A percentile compares a stretch with the other conserved stretches of the same genome.
Evolutionary conservation across 1,140 invertebrate species (phyloP).

Genomic region (Macrotrachela quadricornifera): DNA sequence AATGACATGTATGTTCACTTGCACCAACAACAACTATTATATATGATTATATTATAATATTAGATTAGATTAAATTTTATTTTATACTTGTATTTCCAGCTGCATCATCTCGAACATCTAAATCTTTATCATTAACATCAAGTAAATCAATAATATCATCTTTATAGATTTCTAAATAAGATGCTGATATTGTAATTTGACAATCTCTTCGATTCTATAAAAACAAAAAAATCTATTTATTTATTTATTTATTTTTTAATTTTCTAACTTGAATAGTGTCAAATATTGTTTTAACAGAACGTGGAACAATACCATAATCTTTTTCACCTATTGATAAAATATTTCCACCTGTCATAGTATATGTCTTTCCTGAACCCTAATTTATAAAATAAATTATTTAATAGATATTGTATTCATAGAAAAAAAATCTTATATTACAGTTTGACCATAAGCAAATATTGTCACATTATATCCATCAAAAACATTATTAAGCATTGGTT

Average conservation of each 20-base stretch:
- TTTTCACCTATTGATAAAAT: slow-evolving; percentile 32
- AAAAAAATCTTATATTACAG: slow-evolving; percentile 60
- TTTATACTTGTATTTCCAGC: slow-evolving; percentile 25
- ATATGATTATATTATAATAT: not conserved
- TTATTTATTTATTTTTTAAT: slow-evolving; percentile 4
- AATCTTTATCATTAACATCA: slow-evolving; percentile 27
- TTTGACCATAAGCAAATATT: slow-evolving; percentile 64
- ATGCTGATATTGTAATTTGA: slow-evolving; percentile 30
- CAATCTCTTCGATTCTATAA: not conserved
- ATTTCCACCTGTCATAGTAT: slow-evolving; percentile 26
- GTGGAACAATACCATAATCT: slow-evolving; percentile 57
- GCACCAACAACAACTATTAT: slow-evolving; percentile 27
- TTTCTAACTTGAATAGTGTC: slow-evolving; percentile 36
- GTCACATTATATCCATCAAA: slow-evolving; percentile 79
- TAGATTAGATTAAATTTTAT: slow-evolving; percentile 3
- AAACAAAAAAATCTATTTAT: not conserved
- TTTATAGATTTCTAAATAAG: slow-evolving; percentile 62
- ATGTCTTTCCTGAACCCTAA: slow-evolving; percentile 30
- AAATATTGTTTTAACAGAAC: slow-evolving; percentile 62
- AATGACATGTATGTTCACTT: slow-evolving; percentile 26
- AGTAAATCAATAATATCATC: slow-evolving; percentile 79
- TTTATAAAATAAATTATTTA: slow-evolving; percentile 2
- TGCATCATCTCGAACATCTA: slow-evolving; percentile 61
- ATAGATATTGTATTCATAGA: slow-evolving; percentile 7
- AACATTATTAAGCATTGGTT: slow-evolving; percentile 47